These are phyloP conservation scores for Shargacucullia verbasci DNA, from an alignment of 2,888 invertebrate species.

Conservation along the genomic window DNA sequence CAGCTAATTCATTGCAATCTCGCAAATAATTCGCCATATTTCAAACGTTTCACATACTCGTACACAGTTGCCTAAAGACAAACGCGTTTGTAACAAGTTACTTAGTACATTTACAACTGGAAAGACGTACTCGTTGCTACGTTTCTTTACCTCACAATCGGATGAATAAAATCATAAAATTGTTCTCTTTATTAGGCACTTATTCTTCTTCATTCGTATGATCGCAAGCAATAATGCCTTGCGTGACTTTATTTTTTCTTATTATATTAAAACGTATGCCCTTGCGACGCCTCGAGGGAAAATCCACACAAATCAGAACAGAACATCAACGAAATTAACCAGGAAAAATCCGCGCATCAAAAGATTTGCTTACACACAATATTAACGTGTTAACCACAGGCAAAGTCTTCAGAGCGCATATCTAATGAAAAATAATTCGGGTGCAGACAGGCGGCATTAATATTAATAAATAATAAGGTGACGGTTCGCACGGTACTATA, in stretches of 20 bases:
- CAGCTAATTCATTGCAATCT: slow-evolving; percentile 8
- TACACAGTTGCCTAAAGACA: neutral
- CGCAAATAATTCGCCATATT: slow-evolving; percentile 12
- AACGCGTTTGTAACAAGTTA: neutral
- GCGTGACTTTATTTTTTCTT: slow-evolving; percentile 29
- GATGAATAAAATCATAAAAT: slow-evolving; percentile 30
- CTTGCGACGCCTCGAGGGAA: slow-evolving; percentile 24
- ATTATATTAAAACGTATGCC: slow-evolving; percentile 42
- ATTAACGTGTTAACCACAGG: slow-evolving; percentile 69
- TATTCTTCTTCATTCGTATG: slow-evolving; percentile 15
- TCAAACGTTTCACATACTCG: slow-evolving; percentile 1
- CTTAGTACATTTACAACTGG: slow-evolving; percentile 1
- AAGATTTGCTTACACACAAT: slow-evolving; percentile 73
- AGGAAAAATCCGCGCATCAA: slow-evolving; percentile 69
- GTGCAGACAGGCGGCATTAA: slow-evolving; percentile 81
- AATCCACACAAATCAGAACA: slow-evolving; percentile 46
- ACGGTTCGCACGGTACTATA: slow-evolving; percentile 82
- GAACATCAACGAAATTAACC: slow-evolving; percentile 62
- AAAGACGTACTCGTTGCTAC: neutral
- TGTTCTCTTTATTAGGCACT: slow-evolving; percentile 29
- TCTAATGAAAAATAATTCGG: slow-evolving; percentile 82
- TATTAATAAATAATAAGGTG: slow-evolving; percentile 85
- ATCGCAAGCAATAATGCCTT: slow-evolving; percentile 28
- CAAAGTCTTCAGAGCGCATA: slow-evolving; percentile 65
- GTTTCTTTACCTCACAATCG: slow-evolving; percentile 9